Conservation (phyloP, 2,888 invertebrate genomes). For the Eupeodes luniger region DNA sequence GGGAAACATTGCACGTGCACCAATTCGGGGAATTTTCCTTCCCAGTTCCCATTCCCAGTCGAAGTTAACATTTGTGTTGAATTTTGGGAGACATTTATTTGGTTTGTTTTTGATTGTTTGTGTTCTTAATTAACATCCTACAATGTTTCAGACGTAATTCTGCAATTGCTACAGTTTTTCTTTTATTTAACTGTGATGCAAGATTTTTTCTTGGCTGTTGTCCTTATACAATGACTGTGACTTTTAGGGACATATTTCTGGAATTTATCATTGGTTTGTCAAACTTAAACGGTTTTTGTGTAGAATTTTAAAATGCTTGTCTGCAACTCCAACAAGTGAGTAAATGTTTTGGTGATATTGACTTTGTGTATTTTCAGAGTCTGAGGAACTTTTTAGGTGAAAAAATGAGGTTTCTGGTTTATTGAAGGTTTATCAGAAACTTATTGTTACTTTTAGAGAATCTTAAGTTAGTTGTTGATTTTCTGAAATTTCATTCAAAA, state of each 20-base stretch:
- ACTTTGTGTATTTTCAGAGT: background rate
- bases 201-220: background rate
- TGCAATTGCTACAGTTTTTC: background rate
- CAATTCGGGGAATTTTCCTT: conserved; percentile 67
- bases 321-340: background rate
- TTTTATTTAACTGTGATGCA: background rate
- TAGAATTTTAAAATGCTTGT: background rate
- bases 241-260: background rate
- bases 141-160: conserved; percentile 54
- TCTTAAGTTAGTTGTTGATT: too few relatives aligned
- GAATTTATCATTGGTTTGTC: conserved; percentile 7
- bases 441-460: too few relatives aligned
- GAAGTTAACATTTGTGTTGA: conserved; percentile 11
- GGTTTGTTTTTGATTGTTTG: conserved; percentile 19
- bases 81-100: conserved; percentile 31
- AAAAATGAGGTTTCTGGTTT: too few relatives aligned
- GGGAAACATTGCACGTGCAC: conserved; percentile 67
- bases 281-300: background rate
- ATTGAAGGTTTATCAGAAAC: too few relatives aligned
- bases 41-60: conserved; percentile 3
- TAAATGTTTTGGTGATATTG: background rate
- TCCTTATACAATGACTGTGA: background rate
- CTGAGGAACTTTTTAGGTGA: too few relatives aligned
- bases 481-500: too few relatives aligned
- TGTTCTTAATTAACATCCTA: conserved; percentile 72